Conservation (phyloP, 2,888 invertebrate species). For the Boloria selene region DNA sequence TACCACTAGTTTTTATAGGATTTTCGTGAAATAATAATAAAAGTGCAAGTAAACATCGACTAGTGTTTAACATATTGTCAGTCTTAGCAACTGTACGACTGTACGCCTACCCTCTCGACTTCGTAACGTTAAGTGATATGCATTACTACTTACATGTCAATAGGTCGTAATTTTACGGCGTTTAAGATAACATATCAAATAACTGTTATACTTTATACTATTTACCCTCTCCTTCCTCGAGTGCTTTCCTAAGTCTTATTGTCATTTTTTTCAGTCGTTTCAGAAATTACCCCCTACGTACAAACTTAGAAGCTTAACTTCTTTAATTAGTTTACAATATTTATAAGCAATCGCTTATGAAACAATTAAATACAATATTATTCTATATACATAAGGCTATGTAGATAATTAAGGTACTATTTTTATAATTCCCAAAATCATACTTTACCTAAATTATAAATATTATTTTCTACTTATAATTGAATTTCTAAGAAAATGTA, state of each 20-base stretch:
- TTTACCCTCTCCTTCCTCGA: too few relatives aligned
- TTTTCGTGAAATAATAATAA: constrained; percentile 23
- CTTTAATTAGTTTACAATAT: background rate
- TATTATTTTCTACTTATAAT: too few relatives aligned
- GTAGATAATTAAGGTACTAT: too few relatives aligned
- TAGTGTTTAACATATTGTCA: constrained; percentile 39
- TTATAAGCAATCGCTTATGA: background rate
- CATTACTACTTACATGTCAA: constrained; percentile 28
- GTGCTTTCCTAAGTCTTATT: too few relatives aligned
- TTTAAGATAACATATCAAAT: constrained; percentile 30
- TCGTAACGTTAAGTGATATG: constrained; percentile 23
- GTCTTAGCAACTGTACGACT: constrained; percentile 12
- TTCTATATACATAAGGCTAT: background rate
- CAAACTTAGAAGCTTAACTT: background rate
- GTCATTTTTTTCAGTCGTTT: too few relatives aligned
- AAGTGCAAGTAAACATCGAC: constrained; percentile 10
- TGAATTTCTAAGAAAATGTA: too few relatives aligned
- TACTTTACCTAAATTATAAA: too few relatives aligned
- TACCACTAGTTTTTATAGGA: constrained; percentile 31
- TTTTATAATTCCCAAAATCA: too few relatives aligned
- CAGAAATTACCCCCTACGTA: too few relatives aligned
- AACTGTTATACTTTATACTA: background rate
- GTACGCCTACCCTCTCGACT: constrained; percentile 36
- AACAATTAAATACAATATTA: background rate
- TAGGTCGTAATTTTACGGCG: constrained; percentile 30